Conservation (phyloP, 2,888 invertebrate species). For the Xylota segnis region DNA sequence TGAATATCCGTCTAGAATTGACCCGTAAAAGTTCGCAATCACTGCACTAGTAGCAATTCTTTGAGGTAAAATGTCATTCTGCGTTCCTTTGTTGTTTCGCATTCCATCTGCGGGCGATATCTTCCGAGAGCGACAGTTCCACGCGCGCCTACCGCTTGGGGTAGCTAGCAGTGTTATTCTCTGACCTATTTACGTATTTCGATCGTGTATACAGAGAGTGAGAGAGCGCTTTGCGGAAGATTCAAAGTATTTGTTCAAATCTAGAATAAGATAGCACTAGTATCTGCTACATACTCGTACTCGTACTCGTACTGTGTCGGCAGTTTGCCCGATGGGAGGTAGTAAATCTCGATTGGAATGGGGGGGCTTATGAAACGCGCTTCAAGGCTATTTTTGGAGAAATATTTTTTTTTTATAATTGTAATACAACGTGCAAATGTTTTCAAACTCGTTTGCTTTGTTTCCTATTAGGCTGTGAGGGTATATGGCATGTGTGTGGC, state of each 20-base stretch:
- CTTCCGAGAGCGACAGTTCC: not conserved
- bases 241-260: constrained; percentile 10
- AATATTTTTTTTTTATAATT: constrained; percentile 38
- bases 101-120: not conserved
- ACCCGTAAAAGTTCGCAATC: constrained; percentile 43
- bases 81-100: constrained; percentile 24
- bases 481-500: constrained; percentile 4
- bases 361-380: constrained; percentile 36
- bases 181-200: constrained; percentile 63
- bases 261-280: constrained; percentile 20
- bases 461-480: constrained; percentile 54
- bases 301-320: too few relatives aligned
- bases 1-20: constrained; percentile 17
- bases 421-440: constrained; percentile 54
- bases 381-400: constrained; percentile 66
- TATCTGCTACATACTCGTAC: not conserved
- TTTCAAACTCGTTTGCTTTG: constrained; percentile 69
- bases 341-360: constrained; percentile 36
- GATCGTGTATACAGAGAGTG: constrained; percentile 28
- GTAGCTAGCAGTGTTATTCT: constrained; percentile 15
- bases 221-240: constrained; percentile 35
- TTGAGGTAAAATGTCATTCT: not conserved
- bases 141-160: constrained; percentile 20
- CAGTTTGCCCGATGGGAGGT: constrained; percentile 4
- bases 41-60: not conserved